Conservation (phyloP, 2,113 vertebrate genomes). For the Macquaria australasica region DNA sequence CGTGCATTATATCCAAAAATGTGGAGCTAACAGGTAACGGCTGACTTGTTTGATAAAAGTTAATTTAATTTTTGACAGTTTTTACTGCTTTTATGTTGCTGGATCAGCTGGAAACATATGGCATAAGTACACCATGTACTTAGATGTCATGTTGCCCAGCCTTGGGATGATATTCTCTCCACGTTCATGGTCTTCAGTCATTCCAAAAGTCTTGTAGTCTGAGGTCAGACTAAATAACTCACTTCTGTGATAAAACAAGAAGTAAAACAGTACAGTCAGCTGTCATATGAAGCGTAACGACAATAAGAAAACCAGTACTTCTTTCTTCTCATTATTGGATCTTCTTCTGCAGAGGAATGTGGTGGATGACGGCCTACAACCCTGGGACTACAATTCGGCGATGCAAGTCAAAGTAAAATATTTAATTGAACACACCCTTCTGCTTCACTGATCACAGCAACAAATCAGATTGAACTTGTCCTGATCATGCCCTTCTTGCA, state of each 20-base stretch:
- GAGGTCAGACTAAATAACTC: conserved; percentile 17
- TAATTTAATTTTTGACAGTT: not conserved
- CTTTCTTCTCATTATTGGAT: conserved; percentile 81
- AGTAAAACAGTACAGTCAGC: conserved; percentile 13
- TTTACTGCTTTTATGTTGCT: not conserved
- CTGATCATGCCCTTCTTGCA: conserved; percentile 72
- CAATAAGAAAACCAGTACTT: conserved; percentile 36
- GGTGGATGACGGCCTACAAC: conserved; percentile 80
- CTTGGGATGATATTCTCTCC: not conserved
- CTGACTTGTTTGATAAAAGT: not conserved
- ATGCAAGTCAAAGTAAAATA: conserved; percentile 85
- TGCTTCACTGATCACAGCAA: conserved; percentile 84
- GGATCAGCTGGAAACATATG: not conserved
- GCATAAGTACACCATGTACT: not conserved
- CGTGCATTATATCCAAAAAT: not conserved
- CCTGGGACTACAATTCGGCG: conserved; percentile 81
- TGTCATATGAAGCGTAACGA: conserved; percentile 16
- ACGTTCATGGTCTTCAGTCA: not conserved
- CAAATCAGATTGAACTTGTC: conserved; percentile 81
- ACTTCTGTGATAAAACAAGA: conserved; percentile 10
- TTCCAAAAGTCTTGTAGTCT: conserved; percentile 2
- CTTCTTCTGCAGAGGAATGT: conserved; percentile 81
- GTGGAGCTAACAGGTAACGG: not conserved
- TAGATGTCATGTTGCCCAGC: not conserved
- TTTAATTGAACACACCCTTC: conserved; percentile 88